These are phyloP conservation scores for Lucifuga dentata DNA, from an alignment of 2,113 vertebrate species.

Conservation along the genomic window DNA sequence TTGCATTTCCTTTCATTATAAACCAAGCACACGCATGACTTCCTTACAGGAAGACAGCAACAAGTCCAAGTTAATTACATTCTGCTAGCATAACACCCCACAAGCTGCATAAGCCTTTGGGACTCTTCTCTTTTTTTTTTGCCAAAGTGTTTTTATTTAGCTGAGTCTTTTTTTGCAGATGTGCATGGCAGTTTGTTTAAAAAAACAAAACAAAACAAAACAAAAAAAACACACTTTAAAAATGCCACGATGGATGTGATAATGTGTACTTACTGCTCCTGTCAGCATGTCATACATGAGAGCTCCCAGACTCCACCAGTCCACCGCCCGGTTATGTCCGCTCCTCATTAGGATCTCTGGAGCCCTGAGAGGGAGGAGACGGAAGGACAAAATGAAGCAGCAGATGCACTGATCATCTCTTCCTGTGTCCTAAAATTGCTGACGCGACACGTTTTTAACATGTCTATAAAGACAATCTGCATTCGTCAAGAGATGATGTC, in stretches of 20 bases:
- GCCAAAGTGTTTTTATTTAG: too few relatives aligned
- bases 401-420: neutral
- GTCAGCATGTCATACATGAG: slow-evolving; percentile 99
- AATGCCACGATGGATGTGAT: neutral
- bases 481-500: slow-evolving; percentile 68
- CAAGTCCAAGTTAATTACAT: too few relatives aligned
- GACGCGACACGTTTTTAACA: neutral
- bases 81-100: too few relatives aligned
- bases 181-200: too few relatives aligned
- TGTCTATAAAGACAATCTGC: neutral
- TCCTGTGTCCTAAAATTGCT: too few relatives aligned
- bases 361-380: slow-evolving; percentile 83
- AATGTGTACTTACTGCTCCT: slow-evolving; percentile 91
- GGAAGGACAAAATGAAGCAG: neutral
- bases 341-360: slow-evolving; percentile 98
- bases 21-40: too few relatives aligned
- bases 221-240: too few relatives aligned
- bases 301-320: slow-evolving; percentile 99
- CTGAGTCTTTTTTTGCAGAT: too few relatives aligned
- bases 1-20: too few relatives aligned
- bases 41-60: too few relatives aligned
- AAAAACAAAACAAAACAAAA: too few relatives aligned
- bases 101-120: neutral
- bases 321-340: slow-evolving; percentile 97
- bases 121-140: too few relatives aligned